Percentiles rank a stretch among this genome's conserved stretches.
These are phyloP conservation scores for Schizopygopsis pylzovi DNA, from an alignment of 2,797 vertebrate genomes.

Conservation along the genomic window DNA sequence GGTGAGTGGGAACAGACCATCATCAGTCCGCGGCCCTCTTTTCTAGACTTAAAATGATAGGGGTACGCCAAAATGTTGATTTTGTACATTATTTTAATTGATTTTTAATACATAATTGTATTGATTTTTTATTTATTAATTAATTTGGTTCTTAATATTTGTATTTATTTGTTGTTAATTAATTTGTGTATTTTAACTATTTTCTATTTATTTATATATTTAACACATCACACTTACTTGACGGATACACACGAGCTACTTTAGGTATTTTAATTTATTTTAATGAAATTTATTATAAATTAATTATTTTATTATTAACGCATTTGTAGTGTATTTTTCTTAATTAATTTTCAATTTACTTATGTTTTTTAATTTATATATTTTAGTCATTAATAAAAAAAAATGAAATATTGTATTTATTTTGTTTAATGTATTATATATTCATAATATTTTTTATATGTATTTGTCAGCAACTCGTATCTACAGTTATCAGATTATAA, in stretches of 20 bases:
- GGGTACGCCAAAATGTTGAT: neutral
- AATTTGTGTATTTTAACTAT: neutral
- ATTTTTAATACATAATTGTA: no score
- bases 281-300: neutral
- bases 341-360: neutral
- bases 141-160: neutral
- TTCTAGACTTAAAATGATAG: neutral
- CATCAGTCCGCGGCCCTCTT: neutral
- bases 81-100: neutral
- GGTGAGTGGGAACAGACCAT: slow-evolving; percentile 67
- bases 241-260: neutral
- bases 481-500: neutral
- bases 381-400: no score
- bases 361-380: neutral
- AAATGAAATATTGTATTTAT: neutral
- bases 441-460: no score
- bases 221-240: neutral
- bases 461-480: no score
- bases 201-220: neutral
- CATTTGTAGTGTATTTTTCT: neutral
- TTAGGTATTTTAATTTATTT: neutral
- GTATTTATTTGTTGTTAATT: neutral
- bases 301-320: neutral
- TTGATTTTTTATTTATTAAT: no score
- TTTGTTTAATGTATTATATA: neutral